These are phyloP conservation scores for Oriolus oriolus DNA, from an alignment of 2,113 vertebrate species.

Conservation along the genomic window DNA sequence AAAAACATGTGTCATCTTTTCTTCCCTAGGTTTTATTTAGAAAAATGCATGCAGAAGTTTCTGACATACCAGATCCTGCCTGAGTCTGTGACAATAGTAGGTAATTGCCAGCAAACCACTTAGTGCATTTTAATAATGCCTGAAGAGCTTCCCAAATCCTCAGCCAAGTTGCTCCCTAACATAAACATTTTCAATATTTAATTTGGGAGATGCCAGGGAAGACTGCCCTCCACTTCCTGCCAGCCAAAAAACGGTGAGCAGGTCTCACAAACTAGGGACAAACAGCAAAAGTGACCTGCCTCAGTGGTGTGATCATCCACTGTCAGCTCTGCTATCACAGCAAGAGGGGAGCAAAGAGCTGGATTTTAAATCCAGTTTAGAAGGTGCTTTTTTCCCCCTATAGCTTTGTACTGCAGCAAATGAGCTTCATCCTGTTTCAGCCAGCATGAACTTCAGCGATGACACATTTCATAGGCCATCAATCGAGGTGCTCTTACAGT, in stretches of 20 bases:
- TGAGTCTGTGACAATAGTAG: not conserved
- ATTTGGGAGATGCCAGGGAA: not conserved
- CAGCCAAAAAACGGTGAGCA: not conserved
- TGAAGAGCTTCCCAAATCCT: slow-evolving; percentile 26
- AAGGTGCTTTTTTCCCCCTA: not conserved
- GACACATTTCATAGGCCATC: not conserved
- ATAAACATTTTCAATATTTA: slow-evolving; percentile 12
- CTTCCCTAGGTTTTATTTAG: slow-evolving; percentile 18
- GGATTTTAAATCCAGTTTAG: not conserved
- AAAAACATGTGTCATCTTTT: not conserved
- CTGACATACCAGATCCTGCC: not conserved
- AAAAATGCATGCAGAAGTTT: slow-evolving; percentile 2
- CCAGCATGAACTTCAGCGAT: not conserved
- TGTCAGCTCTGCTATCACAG: not conserved
- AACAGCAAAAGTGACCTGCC: not conserved
- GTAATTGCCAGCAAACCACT: slow-evolving; percentile 38
- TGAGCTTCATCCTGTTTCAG: not conserved
- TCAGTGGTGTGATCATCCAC: not conserved
- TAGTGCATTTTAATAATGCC: not conserved
- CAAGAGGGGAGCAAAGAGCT: not conserved
- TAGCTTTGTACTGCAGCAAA: not conserved
- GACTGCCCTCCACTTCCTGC: not conserved
- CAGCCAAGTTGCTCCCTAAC: not conserved
- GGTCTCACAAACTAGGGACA: not conserved
- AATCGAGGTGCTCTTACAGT: slow-evolving; percentile 10